A percentile compares a stretch with the other conserved stretches of the same genome.
Evolutionary conservation across 2,797 vertebrate species (phyloP).

Genomic region (Threskiornis aethiopicus): DNA sequence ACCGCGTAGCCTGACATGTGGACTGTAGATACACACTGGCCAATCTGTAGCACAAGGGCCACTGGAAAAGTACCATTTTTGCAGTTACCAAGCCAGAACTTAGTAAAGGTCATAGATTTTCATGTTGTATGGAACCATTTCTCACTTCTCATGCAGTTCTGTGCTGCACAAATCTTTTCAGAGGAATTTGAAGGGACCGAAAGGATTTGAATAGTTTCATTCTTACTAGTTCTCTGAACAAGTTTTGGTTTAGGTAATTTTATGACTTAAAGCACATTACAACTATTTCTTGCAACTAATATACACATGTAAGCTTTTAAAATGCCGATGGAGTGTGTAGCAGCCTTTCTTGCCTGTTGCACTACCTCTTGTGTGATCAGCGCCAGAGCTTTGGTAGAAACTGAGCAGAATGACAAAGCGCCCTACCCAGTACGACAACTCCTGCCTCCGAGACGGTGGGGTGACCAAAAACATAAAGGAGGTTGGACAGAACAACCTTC

Average conservation of each 20-base stretch:
- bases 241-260: background rate
- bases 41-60: background rate
- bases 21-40: background rate
- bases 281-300: background rate
- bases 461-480: background rate
- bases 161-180: background rate
- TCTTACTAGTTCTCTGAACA: background rate
- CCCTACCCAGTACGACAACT: accelerated
- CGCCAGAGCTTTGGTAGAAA: background rate
- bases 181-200: background rate
- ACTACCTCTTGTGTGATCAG: background rate
- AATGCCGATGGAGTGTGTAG: background rate
- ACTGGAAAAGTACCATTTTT: background rate
- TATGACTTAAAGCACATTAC: background rate
- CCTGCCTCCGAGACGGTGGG: background rate
- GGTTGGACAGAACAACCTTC: background rate
- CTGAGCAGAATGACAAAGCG: background rate
- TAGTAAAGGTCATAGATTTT: background rate
- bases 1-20: background rate
- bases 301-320: background rate
- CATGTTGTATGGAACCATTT: background rate
- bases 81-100: background rate
- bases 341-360: background rate
- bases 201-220: background rate
- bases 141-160: background rate